These are phyloP conservation scores for Rhadina sibilatrix DNA, from an alignment of 2,113 vertebrate species.

Conservation along the genomic window DNA sequence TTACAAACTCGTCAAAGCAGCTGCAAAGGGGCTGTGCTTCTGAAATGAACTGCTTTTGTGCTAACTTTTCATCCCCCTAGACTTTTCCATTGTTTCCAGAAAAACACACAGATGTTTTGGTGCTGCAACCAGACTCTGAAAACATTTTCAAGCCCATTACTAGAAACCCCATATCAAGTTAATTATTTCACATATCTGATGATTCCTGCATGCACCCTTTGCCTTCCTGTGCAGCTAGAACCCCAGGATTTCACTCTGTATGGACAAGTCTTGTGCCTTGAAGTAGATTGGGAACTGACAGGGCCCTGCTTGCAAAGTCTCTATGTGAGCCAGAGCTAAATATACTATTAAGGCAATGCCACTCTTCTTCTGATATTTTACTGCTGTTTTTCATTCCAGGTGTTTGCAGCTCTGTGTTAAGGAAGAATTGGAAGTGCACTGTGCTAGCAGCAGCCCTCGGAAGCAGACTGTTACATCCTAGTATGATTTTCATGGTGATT, in stretches of 20 bases:
- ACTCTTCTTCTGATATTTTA: not conserved
- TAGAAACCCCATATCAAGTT: not conserved
- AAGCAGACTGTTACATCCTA: not conserved
- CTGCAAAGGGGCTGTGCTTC: not conserved
- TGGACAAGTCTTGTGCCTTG: not conserved
- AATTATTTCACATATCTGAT: not conserved
- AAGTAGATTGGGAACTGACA: not conserved
- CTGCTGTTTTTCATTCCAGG: not conserved
- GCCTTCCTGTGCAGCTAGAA: not conserved
- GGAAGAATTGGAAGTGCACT: not conserved
- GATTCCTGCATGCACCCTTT: not conserved
- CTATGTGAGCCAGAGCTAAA: not conserved
- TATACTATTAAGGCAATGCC: not conserved
- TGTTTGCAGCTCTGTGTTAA: not conserved
- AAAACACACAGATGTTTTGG: not conserved
- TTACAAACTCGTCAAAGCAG: not conserved
- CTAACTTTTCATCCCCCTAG: not conserved
- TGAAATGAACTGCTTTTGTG: not conserved
- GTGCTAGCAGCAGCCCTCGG: not conserved
- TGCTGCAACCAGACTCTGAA: not conserved
- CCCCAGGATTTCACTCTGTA: not conserved
- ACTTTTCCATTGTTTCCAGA: not conserved
- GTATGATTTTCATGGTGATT: not conserved
- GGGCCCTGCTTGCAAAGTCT: not conserved
- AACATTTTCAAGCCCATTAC: not conserved